Conservation (phyloP, 2,113 vertebrate species). For the Pitta sordida region DNA sequence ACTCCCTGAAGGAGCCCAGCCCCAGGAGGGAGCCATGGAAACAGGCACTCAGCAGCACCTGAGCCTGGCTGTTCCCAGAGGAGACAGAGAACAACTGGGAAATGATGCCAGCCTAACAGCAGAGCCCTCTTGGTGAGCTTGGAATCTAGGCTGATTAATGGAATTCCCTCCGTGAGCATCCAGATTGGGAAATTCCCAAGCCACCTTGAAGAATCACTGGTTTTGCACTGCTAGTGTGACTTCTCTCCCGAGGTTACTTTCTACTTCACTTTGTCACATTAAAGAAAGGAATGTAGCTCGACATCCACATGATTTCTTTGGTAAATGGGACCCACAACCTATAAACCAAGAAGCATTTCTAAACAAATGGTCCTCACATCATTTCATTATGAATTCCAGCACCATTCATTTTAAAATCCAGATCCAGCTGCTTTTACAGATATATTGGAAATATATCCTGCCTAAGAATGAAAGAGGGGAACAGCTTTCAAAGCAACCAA, state of each 20-base stretch:
- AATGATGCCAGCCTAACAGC: not conserved
- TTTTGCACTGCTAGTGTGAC: not conserved
- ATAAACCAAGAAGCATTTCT: not conserved
- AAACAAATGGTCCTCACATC: conserved; percentile 1
- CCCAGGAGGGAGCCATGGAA: not conserved
- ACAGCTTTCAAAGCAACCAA: not conserved
- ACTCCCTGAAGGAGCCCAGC: accelerated
- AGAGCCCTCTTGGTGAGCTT: not conserved
- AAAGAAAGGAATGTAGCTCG: conserved; percentile 22
- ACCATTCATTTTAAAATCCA: conserved; percentile 35
- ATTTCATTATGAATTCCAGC: not conserved
- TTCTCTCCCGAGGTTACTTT: not conserved
- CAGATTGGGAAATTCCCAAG: not conserved
- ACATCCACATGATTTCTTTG: conserved; percentile 10
- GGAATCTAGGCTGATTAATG: not conserved
- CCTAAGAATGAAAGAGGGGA: not conserved
- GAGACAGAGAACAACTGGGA: not conserved
- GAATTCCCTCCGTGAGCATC: not conserved
- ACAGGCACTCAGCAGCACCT: not conserved
- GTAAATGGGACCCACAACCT: conserved; percentile 38
- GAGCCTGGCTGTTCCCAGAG: not conserved
- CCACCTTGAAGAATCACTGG: not conserved
- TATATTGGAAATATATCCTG: not conserved
- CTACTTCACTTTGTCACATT: not conserved
- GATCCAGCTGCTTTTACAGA: not conserved